Evolutionary conservation across 2,113 vertebrate genomes (phyloP), one percentile per base, ranked within the genome.

Genomic region (Cynopterus brachyotis): DNA sequence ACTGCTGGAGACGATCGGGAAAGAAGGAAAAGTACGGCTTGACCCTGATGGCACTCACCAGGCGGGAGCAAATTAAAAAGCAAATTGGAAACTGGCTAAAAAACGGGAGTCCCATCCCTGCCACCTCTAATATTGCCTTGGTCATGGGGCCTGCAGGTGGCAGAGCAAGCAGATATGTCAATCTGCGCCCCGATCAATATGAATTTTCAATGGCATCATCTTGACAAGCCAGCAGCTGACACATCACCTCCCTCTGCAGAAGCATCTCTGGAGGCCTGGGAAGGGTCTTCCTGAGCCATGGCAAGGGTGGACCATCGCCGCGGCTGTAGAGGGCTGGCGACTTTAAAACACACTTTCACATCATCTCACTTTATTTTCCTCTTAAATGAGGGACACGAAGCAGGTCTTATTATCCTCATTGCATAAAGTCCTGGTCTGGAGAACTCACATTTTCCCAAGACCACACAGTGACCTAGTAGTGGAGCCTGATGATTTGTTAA

Each of bases 221-320:
- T 69, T 91, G 89, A 96, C 95, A 97, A 97, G 69, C 35, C 6
- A 0, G 82, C 82, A 89, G 89, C 94, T 95, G 92, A 96, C 87
- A 72, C 86, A 83, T 55, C 64, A 26, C 50, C 73, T 87, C 79
- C 16, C n/a, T 66, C 80, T 66, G 67, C 37, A 76, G 89, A 82
- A 85, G 60, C 72, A 40, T 57, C 86, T 55, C 50, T 1, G 20
- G 79, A 53, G 83, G 69, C 64, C 70, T 20, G 26, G 50, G 86
- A 89, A 73, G 72, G 60, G 64, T 78, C 78, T 91, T 85, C 89
- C 86, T 24, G 26, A 91, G 89, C 42, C 15, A 75, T 28, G 66
- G 16, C 62, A 22, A 72, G 66, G 37, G 13, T 2, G 62, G 40
- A 53, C 42, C 32, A 28, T 20, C 13, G 0, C n/a, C 42, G 87